phyloP scores from a whole-genome alignment of 2,888 invertebrate species.

The Abscondita cerata region DNA sequence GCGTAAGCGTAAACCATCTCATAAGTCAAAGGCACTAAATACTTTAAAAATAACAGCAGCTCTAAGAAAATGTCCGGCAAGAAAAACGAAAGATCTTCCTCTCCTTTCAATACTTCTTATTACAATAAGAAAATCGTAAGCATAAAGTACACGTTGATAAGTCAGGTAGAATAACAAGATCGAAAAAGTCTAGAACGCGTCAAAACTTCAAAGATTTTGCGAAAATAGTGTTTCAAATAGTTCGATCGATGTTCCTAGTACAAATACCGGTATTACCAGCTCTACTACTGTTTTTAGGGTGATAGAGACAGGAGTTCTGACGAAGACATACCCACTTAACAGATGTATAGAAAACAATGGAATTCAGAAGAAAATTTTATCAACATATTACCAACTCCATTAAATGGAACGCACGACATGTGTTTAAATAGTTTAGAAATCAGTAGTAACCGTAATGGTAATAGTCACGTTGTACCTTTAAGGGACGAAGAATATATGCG shows the following conservation, averaged over 20 bases:
- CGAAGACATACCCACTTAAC: slow-evolving; percentile 61
- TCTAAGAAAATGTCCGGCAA: slow-evolving; percentile 39
- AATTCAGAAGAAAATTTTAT: slow-evolving; percentile 58
- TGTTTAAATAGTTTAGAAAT: slow-evolving; percentile 53
- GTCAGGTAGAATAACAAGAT: slow-evolving; percentile 31
- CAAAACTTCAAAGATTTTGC: slow-evolving; percentile 47
- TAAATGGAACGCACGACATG: slow-evolving; percentile 63
- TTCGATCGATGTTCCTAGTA: slow-evolving; percentile 68
- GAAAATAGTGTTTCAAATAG: slow-evolving; percentile 54
- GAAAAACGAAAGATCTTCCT: background rate
- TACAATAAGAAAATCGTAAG: slow-evolving; percentile 35
- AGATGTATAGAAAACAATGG: slow-evolving; percentile 40
- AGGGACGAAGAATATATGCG: slow-evolving; percentile 23
- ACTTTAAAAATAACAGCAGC: slow-evolving; percentile 40
- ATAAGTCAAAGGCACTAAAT: slow-evolving; percentile 46
- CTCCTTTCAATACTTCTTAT: background rate
- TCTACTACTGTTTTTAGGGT: slow-evolving; percentile 53
- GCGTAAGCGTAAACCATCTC: slow-evolving; percentile 41
- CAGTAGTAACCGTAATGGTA: slow-evolving; percentile 31
- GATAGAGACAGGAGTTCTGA: slow-evolving; percentile 65
- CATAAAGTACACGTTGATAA: slow-evolving; percentile 36
- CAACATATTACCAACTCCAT: slow-evolving; percentile 66
- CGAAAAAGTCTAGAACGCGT: slow-evolving; percentile 49
- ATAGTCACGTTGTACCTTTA: slow-evolving; percentile 24
- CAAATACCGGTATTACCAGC: slow-evolving; percentile 66